phyloP scores from a whole-genome alignment of 1,140 invertebrate genomes.

The Sitophilus oryzae region DNA sequence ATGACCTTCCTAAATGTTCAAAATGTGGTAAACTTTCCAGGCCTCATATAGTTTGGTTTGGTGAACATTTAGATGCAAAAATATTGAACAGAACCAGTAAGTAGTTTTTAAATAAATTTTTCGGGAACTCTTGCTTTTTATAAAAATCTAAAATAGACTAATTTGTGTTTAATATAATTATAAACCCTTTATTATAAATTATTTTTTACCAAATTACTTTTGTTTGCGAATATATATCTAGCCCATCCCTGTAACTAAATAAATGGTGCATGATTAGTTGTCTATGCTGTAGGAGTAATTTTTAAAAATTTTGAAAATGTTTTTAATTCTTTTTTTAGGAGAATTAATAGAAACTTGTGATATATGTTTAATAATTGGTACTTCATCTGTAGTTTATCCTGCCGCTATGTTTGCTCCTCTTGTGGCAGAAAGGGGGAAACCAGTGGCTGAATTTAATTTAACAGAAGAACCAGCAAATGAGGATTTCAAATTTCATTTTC shows the following conservation, averaged over 20 bases:
- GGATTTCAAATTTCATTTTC: slow-evolving; percentile 56
- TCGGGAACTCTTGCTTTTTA: no score
- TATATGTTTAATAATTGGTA: slow-evolving; percentile 77
- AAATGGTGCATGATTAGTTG: no score
- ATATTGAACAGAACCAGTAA: slow-evolving; percentile 61
- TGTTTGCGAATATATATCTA: slow-evolving; percentile 1
- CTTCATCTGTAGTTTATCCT: slow-evolving; percentile 84
- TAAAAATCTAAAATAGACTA: no score
- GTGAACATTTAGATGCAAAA: slow-evolving; percentile 65
- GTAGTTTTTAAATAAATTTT: no score
- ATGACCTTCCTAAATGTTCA: slow-evolving; percentile 67
- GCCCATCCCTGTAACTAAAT: no score
- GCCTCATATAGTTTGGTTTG: slow-evolving; percentile 88
- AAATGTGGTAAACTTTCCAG: slow-evolving; percentile 71
- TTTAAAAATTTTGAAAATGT: slow-evolving; percentile 4
- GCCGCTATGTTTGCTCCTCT: slow-evolving; percentile 88
- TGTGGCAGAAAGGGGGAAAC: slow-evolving; percentile 67
- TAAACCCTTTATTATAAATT: no score
- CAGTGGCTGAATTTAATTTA: slow-evolving; percentile 87
- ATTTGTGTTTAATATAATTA: no score
- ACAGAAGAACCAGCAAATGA: slow-evolving; percentile 69
- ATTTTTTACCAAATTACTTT: not conserved
- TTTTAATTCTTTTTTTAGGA: slow-evolving; percentile 18
- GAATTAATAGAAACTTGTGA: slow-evolving; percentile 67
- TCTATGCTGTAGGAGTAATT: no score